Base-by-base conservation (phyloP, 2,888 invertebrate species). In the Dendrolimus pini region DNA sequence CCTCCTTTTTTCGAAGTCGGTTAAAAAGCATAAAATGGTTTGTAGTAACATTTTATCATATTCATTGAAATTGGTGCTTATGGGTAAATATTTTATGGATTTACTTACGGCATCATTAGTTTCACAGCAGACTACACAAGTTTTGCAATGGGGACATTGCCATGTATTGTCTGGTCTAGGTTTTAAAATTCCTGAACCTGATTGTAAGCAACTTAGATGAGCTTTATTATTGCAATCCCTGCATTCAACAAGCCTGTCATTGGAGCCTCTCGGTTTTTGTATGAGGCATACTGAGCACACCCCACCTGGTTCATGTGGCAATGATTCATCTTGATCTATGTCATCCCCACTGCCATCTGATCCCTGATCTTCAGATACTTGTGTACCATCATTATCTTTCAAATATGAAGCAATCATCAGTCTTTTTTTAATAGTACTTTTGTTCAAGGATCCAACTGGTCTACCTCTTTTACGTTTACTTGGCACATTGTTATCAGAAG, bases 111-210 rank as follows among this genome's bases (percentile, higher is more conserved):
- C 93, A 83, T 94, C 94, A 68, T 93, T 93, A 9, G 95, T 94
- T 85, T 96, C 96, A 68, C 93, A 94, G 75, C 97, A 97, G 53
- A 96, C 90, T 55, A 93, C 93, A 82, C 98, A 98, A 10, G 94
- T 95, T 82, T 97, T 97, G 74, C 98, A 98, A 75, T 96, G 95
- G 57, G 96, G 95, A 78, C 98, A 98, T 71, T 96, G 97, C 96
- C 96, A 98, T 42, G 94, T 93, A 65, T 93, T 93, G 65, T 94
- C 93, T 53, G 93, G 93, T 55, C 92, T 84, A 65, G 93, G 91
- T 74, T 94, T 93, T 55, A 93, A 79, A 77, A 94, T 91, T 68
- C 94, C 93, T 67, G 94, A 93, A 10, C 94, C 94, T 55, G 93
- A 91, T 70, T 94, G 94, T 54, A 95, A 90, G 70, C 95, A 95